Evolutionary conservation across 2,113 vertebrate species (phyloP), one percentile per base, ranked within the genome.

Genomic region (Neomonachus schauinslandi): DNA sequence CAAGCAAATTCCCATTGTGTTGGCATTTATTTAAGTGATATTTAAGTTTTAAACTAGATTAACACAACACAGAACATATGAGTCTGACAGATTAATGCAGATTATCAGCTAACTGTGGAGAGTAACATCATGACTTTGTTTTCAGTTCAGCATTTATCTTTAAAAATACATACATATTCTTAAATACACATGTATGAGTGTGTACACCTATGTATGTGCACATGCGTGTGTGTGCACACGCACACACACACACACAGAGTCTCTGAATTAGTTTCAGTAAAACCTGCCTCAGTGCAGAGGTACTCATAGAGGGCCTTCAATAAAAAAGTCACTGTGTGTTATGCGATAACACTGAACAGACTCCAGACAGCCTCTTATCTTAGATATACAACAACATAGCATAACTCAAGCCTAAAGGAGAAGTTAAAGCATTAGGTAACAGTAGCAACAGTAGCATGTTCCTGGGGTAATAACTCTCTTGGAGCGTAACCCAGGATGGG

Each of bases 351-450:
- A 98, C 51, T 98, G 98, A 98, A 98, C 99, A 99, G 99, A 99
- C 98, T 98, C 98, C 99, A 99, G 99, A 98, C 98, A 98, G 98
- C 98, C 98, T 98, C 98, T 99, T 99, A 99, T 99, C 99, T 99
- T 98, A 99, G 98, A 98, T 99, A 99, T 98, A 99, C 98, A 99
- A 98, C 96, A 96, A 91, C 10, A 96, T 76, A 98, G 98, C 98
- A 98, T 99, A 99, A 99, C 98, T 99, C 98, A 98, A 99, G 98
- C 97, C 97, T 97, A 97, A 97, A 98, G 94, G 98, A 98, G 98
- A 98, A 98, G 98, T 97, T 98, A 98, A 98, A 98, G 97, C 98
- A 96, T 98, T 98, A 98, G 98, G 99, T 98, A 99, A 98, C 98
- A 98, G 99, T 98, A 99, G 99, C 98, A 98, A 98, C 99, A 98